These are phyloP conservation scores for Spea bombifrons DNA, from an alignment of 2,113 vertebrate species.

Conservation along the genomic window DNA sequence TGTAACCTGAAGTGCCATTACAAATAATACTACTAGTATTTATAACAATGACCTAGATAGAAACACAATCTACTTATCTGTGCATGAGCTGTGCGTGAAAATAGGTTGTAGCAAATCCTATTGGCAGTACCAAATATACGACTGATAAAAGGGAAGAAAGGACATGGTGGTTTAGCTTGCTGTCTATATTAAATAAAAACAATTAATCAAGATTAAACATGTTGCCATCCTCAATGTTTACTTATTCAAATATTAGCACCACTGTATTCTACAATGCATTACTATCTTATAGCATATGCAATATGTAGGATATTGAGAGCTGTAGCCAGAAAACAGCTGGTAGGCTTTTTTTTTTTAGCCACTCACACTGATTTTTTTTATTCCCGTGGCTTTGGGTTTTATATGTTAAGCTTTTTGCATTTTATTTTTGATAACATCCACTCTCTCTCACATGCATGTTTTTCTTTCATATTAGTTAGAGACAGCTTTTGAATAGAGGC, in stretches of 20 bases:
- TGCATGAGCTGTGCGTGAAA: constrained; percentile 52
- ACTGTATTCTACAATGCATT: background rate
- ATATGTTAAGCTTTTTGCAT: constrained; percentile 22
- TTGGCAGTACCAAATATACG: constrained; percentile 57
- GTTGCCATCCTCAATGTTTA: background rate
- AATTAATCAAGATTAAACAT: background rate
- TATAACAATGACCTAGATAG: constrained; percentile 52
- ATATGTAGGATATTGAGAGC: background rate
- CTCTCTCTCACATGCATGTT: constrained; percentile 63
- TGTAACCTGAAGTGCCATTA: constrained; percentile 59
- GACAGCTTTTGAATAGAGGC: constrained; percentile 65
- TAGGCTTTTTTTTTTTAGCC: background rate
- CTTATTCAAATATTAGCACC: background rate
- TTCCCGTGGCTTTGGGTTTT: constrained; percentile 19
- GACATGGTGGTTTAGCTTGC: constrained; percentile 49
- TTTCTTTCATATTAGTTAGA: constrained; percentile 67
- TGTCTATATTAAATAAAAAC: constrained; percentile 51
- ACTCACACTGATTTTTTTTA: background rate
- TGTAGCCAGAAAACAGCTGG: constrained; percentile 11
- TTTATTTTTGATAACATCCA: constrained; percentile 56
- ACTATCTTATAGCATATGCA: background rate
- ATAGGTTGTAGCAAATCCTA: constrained; percentile 50
- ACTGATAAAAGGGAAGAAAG: constrained; percentile 53
- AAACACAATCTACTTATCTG: constrained; percentile 54
- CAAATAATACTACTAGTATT: constrained; percentile 52